Evolutionary conservation across 2,113 vertebrate species (phyloP), one percentile per base, ranked within the genome.

Genomic region (Phyllopteryx taeniolatus): DNA sequence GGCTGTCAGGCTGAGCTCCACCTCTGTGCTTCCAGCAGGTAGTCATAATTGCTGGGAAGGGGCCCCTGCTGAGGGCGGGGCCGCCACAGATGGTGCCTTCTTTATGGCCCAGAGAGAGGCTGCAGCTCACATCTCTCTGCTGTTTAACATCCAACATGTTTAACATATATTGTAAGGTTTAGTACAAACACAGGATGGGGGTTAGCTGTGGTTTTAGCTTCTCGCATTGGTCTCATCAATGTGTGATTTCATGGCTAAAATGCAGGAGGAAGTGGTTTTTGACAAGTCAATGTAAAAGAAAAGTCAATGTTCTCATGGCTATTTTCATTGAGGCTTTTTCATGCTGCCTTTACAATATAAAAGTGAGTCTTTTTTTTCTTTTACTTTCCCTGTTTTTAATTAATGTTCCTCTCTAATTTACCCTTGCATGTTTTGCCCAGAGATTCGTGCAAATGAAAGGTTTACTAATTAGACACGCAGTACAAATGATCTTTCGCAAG

Each of bases 401-500:
- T 81, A 84, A 83, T 86, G 77, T 87, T 83, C 87, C 76, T 49
- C 86, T 83, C 78, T 74, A 85, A 84, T 90, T 90, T 90, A 80
- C 80, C 88, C 89, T 79, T 85, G 89, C 90, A 87, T 90, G 88
- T 89, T 90, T 89, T 89, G 89, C 87, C 73, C 78, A 81, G 87
- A 87, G 88, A 91, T 91, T 87, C 72, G 64, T 84, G 82, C 88
- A 90, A 90, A 87, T 90, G 90, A 93, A 91, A 86, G 88, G 87
- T 91, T 91, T 87, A 86, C 92, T 94, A 93, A 93, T 94, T 92
- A 93, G 91, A 90, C 91, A 88, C 88, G 88, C 87, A 86, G 89
- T 92, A 92, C 90, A 94, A 94, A 92, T 92, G 90, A 92, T 93
- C 91, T 91, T 91, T 91, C 88, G 87, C 87, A 85, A 91, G 90